Evolutionary conservation across 2,888 invertebrate genomes (phyloP), one percentile per base, ranked within the genome.

Genomic region (Diaprepes abbreviatus): DNA sequence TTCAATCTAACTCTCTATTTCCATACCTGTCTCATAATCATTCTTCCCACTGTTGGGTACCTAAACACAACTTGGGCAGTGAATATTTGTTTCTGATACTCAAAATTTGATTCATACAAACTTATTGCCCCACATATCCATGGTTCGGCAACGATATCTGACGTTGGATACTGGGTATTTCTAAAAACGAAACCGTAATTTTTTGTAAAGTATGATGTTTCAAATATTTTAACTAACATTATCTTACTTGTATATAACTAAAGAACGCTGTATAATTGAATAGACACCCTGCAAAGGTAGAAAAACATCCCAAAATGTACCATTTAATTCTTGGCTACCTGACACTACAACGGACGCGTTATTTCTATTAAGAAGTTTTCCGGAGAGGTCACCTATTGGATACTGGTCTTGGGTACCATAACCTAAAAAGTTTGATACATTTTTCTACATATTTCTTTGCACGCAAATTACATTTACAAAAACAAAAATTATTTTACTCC

Each of bases 371-470:
- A 92, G 90, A 73, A 92, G 89, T 84, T 97, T 97, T 16, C 96
- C 96, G 60, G 94, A 92, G 9, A 97, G 84, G 81, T 97, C 96
- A 0, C 97, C 97, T 2, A 96, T 86, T 1, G 95, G 91, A 79
- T 96, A 97, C 82, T 94, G 93, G 83, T 97, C 96, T 81, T 94
- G 94, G 0, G 94, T 93, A 33, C 93, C 94, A 76, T 89, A 88
- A 16, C 91, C 90, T 91, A 19, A 78, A 6, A 79, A n/a, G n/a
- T n/a, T n/a, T n/a, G n/a, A n/a, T n/a, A n/a, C n/a, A n/a, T n/a
- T n/a, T n/a, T n/a, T n/a, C n/a, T n/a, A n/a, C n/a, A n/a, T n/a
- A n/a, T n/a, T n/a, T n/a, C n/a, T n/a, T n/a, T n/a, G n/a, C n/a
- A n/a, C n/a, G n/a, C n/a, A n/a, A n/a, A n/a, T n/a, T n/a, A n/a